Evolutionary conservation across 30 jellyfish, hydroid and myxozoan species (phyloP).

Genomic region (Cassiopea xamachana): DNA sequence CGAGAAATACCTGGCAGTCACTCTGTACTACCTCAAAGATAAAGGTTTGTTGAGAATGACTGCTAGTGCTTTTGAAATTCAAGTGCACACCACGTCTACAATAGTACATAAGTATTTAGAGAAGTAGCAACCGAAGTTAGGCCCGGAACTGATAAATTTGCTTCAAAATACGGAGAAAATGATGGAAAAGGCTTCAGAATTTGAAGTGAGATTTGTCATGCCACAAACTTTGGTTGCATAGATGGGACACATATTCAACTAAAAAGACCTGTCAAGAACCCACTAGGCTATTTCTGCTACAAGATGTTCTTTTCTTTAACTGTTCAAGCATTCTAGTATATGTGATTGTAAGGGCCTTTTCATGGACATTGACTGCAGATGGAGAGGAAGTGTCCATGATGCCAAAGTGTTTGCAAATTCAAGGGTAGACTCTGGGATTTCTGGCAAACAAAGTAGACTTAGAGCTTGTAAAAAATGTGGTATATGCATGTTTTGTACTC

Average conservation of each 20-base stretch:
- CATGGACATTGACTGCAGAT: constrained; percentile 71
- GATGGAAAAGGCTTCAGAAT: constrained; percentile 12
- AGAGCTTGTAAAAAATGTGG: constrained; percentile 18
- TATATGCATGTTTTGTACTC: constrained; percentile 45
- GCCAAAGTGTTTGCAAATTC: constrained; percentile 68
- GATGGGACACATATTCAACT: constrained; percentile 79
- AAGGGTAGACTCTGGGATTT: constrained; percentile 53
- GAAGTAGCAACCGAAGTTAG: constrained; percentile 20
- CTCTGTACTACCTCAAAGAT: constrained; percentile 61
- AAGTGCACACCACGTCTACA: constrained; percentile 31
- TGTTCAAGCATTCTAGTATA: constrained; percentile 60
- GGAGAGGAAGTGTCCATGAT: constrained; percentile 77
- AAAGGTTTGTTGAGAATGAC: constrained; percentile 72
- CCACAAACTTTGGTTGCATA: constrained; percentile 70
- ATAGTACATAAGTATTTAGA: constrained; percentile 39
- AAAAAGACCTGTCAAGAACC: constrained; percentile 41
- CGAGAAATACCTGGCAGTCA: constrained; percentile 32
- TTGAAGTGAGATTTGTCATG: constrained; percentile 59
- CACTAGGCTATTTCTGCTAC: constrained; percentile 66
- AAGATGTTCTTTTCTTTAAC: constrained; percentile 43
- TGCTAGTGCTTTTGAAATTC: constrained; percentile 56
- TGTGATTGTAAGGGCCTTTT: constrained; percentile 42
- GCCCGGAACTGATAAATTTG: constrained; percentile 19
- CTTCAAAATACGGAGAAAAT: constrained; percentile 7
- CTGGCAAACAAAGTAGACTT: constrained; percentile 37